Evolutionary conservation across 2,797 vertebrate species (phyloP), one percentile per base, ranked within the genome.

Genomic region (Streptopelia turtur): DNA sequence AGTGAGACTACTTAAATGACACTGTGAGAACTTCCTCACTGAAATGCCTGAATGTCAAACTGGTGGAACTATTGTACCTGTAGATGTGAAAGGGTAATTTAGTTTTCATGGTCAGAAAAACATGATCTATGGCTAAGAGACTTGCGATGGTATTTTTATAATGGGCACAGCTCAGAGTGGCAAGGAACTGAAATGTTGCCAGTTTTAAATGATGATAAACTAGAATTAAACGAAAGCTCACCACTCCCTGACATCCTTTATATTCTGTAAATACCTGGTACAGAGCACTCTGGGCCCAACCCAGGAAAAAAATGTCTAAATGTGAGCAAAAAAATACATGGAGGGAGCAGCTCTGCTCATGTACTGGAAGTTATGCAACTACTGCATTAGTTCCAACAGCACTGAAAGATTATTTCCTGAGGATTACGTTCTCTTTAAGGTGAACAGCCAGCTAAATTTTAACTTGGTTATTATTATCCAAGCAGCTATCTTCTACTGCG

Each of bases 1-100:
- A 95, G 70, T 95, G 88, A 95, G 74, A 95, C 94, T 89, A 13
- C n/a, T 87, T 50, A 90, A 95, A 82, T 82, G 94, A 95, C 66
- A 92, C 65, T 89, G 95, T 96, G 94, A 93, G 93, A 97, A 95
- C 93, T 94, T 92, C 93, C 95, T 93, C 57, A 25, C 64, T 70
- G 78, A 83, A 61, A 61, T 45, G 89, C 50, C 78, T 87, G 76
- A 92, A 78, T 15, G 75, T 43, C 53, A 64, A 90, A 83, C 6
- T 52, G 60, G 37, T 92, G 71, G 41, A 83, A 84, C 94, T 80
- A 95, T 94, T 96, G 92, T 95, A 68, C 22, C 41, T 28, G 74
- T 1, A 31, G 60, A 93, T 45, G 60, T 83, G 68, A 92, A 82
- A 89, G 90, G 53, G 68, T 77, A 70, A 93, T 87, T 71, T 56